phyloP scores from a whole-genome alignment of 1,140 invertebrate genomes.

The Agrypnia vestita region DNA sequence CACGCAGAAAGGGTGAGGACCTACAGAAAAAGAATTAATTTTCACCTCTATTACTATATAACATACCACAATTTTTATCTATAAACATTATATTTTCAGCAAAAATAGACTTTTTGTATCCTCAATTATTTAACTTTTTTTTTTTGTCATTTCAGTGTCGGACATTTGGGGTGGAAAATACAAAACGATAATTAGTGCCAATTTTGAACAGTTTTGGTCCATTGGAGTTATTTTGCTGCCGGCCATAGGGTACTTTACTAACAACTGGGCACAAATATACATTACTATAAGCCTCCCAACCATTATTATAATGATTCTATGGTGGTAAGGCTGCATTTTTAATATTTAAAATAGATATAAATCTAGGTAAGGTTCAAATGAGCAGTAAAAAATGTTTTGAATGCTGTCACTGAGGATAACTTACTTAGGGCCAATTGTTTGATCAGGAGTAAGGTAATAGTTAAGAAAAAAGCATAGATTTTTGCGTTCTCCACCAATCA shows the following conservation, averaged over 20 bases:
- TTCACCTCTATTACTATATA: too few species aligned
- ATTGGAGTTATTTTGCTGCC: constrained; percentile 69
- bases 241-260: constrained; percentile 66
- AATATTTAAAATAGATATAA: not conserved
- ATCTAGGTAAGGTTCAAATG: not conserved
- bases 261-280: constrained; percentile 68
- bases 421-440: too few species aligned
- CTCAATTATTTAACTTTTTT: not conserved
- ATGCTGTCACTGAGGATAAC: too few species aligned
- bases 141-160: constrained; percentile 62
- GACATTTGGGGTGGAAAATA: constrained; percentile 67
- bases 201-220: constrained; percentile 70
- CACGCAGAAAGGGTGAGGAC: too few species aligned
- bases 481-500: too few species aligned
- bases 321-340: constrained; percentile 52
- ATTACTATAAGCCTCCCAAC: constrained; percentile 69
- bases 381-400: too few species aligned
- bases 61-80: too few species aligned
- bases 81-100: too few species aligned
- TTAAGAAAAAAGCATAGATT: too few species aligned
- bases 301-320: constrained; percentile 66
- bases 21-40: too few species aligned
- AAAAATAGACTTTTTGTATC: too few species aligned
- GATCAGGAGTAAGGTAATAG: too few species aligned
- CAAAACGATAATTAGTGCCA: constrained; percentile 65